Base-by-base conservation (phyloP, 2,888 invertebrate species). In the Drosophila longiperda region DNA sequence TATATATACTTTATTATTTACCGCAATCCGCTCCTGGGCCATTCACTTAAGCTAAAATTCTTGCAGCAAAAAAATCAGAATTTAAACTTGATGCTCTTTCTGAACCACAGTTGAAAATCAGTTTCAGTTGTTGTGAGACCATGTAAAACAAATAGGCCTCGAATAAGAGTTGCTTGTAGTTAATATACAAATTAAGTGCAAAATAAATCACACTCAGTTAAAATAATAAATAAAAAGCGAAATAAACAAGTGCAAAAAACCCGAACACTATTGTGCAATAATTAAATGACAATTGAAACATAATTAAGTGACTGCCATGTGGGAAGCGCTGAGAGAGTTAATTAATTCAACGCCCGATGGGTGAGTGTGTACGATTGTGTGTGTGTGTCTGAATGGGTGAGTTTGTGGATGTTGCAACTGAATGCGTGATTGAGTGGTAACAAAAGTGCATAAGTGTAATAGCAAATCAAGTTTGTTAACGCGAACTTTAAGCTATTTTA, bases 41-140 rank as follows among this genome's bases (percentile, higher is more conserved):
- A 38, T 17, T 48, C 75, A 68, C 59, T 84, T 78, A 59, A 70
- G 57, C 57, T 61, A 42, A 58, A 58, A 70, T 60, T 71, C 59
- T 66, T 74, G 66, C 40, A 38, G 53, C 55, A 65, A 80, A 77
- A 66, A 89, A 85, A 85, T 85, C 88, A 66, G 69, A 70, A 87
- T 68, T 73, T 73, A 64, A 77, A 68, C 66, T 58, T 58, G 60
- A 33, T 64, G 26, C 38, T 70, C 61, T 63, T 54, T 59, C 60
- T 17, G 7, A 48, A 63, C 59, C 59, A 23, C 62, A 89, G 82
- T 89, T 65, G 63, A 34, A 49, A 53, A 50, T 54, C 53, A 69
- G 50, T 66, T 76, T 54, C 53, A 71, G 50, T 66, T 76, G 75
- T 82, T 67, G 75, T 79, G 66, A 63, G 53, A 66, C 62, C 62